These are phyloP conservation scores for Porites evermanni DNA, from an alignment of 92 coral and sea anemone genomes.

Conservation along the genomic window DNA sequence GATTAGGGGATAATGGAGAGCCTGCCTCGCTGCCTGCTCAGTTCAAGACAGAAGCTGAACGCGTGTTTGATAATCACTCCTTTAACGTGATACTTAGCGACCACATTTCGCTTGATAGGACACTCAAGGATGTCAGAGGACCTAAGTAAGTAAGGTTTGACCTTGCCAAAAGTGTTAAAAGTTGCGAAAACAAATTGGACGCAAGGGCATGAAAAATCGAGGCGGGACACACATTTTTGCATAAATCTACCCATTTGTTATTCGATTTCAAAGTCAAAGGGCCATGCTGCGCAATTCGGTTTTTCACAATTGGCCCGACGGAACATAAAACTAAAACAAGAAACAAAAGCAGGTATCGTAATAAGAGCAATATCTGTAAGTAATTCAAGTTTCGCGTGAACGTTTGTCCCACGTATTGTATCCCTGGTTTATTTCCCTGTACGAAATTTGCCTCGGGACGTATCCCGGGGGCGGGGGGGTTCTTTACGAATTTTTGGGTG, in stretches of 20 bases:
- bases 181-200: background rate
- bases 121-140: slow-evolving; percentile 78
- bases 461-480: no score
- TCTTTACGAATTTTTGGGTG: no score
- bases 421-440: no score
- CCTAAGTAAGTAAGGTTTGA: slow-evolving; percentile 75
- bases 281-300: background rate
- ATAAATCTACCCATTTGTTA: no score
- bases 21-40: slow-evolving; percentile 72
- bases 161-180: background rate
- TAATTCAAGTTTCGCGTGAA: no score
- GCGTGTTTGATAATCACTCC: slow-evolving; percentile 82
- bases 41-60: slow-evolving; percentile 68
- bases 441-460: no score
- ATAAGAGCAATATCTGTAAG: no score
- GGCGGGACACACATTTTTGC: background rate
- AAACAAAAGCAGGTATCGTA: no score
- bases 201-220: background rate
- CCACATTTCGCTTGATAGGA: slow-evolving; percentile 79
- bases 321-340: background rate
- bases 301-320: background rate
- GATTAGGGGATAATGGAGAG: slow-evolving; percentile 83
- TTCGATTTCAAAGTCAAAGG: background rate
- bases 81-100: slow-evolving; percentile 87
- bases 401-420: no score